These are phyloP conservation scores for Mesoclemmys tuberculata DNA, from an alignment of 2,113 vertebrate genomes.

Conservation along the genomic window DNA sequence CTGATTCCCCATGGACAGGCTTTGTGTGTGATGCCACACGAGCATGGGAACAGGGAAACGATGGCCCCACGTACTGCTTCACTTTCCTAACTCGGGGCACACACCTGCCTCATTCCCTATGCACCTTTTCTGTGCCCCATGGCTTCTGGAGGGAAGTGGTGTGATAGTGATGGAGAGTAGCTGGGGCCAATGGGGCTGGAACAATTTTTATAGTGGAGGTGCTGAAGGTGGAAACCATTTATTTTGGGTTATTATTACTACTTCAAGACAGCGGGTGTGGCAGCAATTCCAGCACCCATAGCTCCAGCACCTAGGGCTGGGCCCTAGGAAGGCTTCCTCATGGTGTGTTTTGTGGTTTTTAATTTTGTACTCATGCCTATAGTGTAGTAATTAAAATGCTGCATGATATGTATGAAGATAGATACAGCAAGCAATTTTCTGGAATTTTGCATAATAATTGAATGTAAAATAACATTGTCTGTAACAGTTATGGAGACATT, in stretches of 20 bases:
- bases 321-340: neutral
- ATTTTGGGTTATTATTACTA: neutral
- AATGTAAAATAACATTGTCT: neutral
- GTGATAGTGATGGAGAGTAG: neutral
- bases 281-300: too few relatives aligned
- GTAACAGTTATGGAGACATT: neutral
- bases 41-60: neutral
- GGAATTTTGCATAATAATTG: neutral
- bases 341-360: neutral
- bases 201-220: too few relatives aligned
- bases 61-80: neutral
- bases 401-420: neutral
- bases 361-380: neutral
- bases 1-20: neutral
- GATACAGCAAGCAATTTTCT: neutral
- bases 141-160: neutral
- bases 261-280: too few relatives aligned
- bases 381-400: neutral
- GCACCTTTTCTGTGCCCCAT: neutral
- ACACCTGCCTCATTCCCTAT: neutral
- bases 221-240: neutral
- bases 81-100: neutral
- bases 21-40: neutral
- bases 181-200: neutral
- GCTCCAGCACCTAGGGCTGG: too few relatives aligned